A percentile compares a stretch with the other conserved stretches of the same genome.
Conservation (phyloP, 2,888 invertebrate species). For the Cancer borealis region DNA sequence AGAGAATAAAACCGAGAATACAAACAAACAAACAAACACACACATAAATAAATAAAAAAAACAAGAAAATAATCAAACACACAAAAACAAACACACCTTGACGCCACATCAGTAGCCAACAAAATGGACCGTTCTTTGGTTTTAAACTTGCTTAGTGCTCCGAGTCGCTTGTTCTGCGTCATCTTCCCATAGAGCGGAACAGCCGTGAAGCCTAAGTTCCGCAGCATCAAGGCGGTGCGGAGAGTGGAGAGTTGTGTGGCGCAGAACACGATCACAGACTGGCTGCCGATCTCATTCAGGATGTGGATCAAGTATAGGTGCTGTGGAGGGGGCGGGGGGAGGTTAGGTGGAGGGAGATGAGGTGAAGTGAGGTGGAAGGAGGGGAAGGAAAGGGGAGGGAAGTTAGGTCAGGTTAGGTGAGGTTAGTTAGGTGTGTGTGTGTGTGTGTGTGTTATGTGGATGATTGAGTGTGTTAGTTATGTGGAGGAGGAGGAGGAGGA, state of each 20-base stretch:
- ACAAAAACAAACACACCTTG: constrained; percentile 84
- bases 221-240: constrained; percentile 76
- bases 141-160: constrained; percentile 97
- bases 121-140: constrained; percentile 95
- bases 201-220: constrained; percentile 86
- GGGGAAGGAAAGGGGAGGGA: no score
- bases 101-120: constrained; percentile 99
- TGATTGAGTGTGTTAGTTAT: not conserved
- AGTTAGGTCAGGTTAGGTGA: no score
- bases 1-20: not conserved
- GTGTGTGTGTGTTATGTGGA: not conserved
- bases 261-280: constrained; percentile 76
- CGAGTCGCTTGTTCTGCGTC: constrained; percentile 97
- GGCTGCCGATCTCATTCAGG: constrained; percentile 72
- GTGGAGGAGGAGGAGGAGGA: not conserved
- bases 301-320: constrained; percentile 74
- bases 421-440: not conserved
- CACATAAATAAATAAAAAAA: not conserved
- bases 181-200: constrained; percentile 99
- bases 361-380: no score
- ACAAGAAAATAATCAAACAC: not conserved
- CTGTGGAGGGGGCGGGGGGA: not conserved
- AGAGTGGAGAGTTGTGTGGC: constrained; percentile 71
- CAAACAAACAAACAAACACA: not conserved
- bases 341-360: not conserved